Base-by-base conservation (phyloP, 2,797 vertebrate genomes). In the Macroramphosus scolopax region DNA sequence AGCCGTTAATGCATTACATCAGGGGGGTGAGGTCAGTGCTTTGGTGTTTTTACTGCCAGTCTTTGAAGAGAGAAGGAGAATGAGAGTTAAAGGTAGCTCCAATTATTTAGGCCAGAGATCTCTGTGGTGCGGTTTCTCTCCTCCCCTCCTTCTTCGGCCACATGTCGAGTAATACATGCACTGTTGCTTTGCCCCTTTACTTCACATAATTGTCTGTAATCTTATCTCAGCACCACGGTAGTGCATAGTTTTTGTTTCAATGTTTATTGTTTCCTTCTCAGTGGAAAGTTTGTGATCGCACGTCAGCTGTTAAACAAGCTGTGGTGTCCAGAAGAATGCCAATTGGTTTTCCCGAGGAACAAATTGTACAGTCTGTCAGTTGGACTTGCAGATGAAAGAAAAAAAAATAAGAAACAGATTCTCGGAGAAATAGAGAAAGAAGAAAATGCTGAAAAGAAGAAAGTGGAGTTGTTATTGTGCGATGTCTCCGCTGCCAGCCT, bases 21-120 rank as follows among this genome's bases (percentile, higher is more conserved):
- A 84, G 46, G 52, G 41, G 36, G 54, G 62, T 77, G 80, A 86
- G 70, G 66, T 83, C 77, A 78, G 48, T 7, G 46, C 67, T 62
- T 67, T 62, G 41, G 69, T 77, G 65, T 66, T 80, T 79, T 76
- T 67, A 75, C 68, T 67, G 72, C 68, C 66, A 59, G 29, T 55
- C 54, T 68, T 55, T 18, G 20, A 49, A 51, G 26, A 53, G 38
- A 14, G 13, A 11, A 17, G 28, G 30, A 39, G 45, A 7, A 16
- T 17, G 33, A 24, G 53, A 37, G 32, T 17, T n/a, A 38, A 39
- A 55, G 50, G 26, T 17, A 37, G 50, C 75, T 78, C 72, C 47
- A 54, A 63, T 61, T 66, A 73, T 77, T 47, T 70, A 48, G 80
- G 72, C 77, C 77, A 69, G 41, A 59, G 51, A 24, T 63, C 37